Percentiles rank a stretch among this genome's conserved stretches.
Conservation (phyloP, 2,113 vertebrate genomes). For the Actinemys pallida region DNA sequence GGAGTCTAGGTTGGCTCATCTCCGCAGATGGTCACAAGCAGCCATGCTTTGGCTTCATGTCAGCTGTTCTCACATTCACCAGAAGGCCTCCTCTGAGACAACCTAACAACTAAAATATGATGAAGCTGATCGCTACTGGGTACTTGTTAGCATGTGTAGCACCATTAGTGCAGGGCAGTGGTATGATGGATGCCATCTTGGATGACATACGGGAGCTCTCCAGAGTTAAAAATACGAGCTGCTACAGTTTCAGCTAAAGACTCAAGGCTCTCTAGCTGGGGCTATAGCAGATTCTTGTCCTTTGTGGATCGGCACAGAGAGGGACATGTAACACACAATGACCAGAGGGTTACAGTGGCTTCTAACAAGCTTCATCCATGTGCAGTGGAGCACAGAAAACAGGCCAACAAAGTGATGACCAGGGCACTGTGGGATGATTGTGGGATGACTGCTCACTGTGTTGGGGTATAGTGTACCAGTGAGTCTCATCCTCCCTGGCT, state of each 20-base stretch:
- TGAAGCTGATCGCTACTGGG: background rate
- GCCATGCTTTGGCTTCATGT: background rate
- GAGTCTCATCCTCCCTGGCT: background rate
- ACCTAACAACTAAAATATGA: background rate
- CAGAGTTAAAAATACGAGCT: background rate
- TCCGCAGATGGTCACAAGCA: background rate
- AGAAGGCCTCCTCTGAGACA: background rate
- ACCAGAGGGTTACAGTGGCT: background rate
- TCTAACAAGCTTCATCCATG: background rate
- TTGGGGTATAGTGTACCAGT: background rate
- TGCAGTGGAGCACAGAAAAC: background rate
- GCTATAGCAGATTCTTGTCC: background rate
- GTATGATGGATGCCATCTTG: background rate
- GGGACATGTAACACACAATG: background rate
- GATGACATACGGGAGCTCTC: background rate
- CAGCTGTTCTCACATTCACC: too few relatives aligned
- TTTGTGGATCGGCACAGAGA: background rate
- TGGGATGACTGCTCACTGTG: background rate
- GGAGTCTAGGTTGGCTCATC: background rate
- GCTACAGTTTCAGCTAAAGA: background rate
- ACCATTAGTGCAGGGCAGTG: background rate
- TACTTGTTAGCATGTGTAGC: background rate
- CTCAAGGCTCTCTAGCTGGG: background rate
- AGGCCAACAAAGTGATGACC: background rate
- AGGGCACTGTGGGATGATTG: background rate